Base-by-base conservation (phyloP, 2,113 vertebrate species). In the Labeo catla region DNA sequence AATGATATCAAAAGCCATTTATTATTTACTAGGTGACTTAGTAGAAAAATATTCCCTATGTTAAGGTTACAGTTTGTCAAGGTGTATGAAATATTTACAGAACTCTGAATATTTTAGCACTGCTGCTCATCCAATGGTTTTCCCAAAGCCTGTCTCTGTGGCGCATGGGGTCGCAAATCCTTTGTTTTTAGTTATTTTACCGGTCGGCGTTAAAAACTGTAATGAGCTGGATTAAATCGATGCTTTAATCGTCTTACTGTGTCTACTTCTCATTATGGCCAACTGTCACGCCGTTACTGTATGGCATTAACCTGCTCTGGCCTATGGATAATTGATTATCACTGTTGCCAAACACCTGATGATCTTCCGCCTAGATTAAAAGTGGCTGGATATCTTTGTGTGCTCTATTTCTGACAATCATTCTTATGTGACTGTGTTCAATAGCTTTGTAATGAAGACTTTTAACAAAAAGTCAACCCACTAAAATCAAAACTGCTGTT, bases 301-400 rank as follows among this genome's bases (percentile, higher is more conserved):
- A 21, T 84, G 86, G 54, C 49, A 36, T 76, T 47, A 63, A 36
- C 54, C 39, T 47, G 79, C 59, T 47, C 21, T 15, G 1, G 23
- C n/a, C 45, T 21, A 21, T 49, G 12, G n/a, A 79, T 66, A 61
- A 85, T 50, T 66, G 76, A 85, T 61, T 50, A 54, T 36, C 79
- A 92, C 91, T 92, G 92, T 95, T 95, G 95, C 95, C 94, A 83
- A 83, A 52, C 65, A 70, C 16, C 10, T 16, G 15, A 50, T 1
- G 59, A 81, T 65, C 78, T n/a, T 47, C 57, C 6, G 79, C 59
- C 11, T 63, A 15, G 21, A 65, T 23, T 45, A 6, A 80, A 59
- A 8, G 16, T 23, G 10, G 43, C 43, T 81, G 21, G 45, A 49
- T n/a, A 65, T n/a, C 16, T 65, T 45, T 81, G 39, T 65, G 39